phyloP scores from a whole-genome alignment of 2,113 vertebrate genomes.

The Stegostoma tigrinum region DNA sequence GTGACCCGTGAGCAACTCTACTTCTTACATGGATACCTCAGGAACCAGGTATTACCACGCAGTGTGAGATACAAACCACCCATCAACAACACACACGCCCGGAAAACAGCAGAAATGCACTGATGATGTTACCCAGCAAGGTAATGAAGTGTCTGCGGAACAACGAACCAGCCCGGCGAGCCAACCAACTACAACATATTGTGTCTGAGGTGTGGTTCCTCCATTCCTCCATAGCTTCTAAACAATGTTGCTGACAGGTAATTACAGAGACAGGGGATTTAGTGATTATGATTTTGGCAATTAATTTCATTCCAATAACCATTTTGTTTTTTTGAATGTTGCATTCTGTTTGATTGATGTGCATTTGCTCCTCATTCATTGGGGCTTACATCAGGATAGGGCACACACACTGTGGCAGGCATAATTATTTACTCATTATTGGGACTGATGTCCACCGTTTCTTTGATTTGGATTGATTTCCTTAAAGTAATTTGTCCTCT shows the following conservation, averaged over 20 bases:
- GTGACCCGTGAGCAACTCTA: too few relatives aligned
- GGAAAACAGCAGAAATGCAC: too few relatives aligned
- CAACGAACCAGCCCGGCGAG: too few relatives aligned
- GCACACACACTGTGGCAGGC: not conserved
- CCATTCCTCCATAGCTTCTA: not conserved
- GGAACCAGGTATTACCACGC: too few relatives aligned
- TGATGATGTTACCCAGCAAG: too few relatives aligned
- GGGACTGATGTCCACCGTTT: too few relatives aligned
- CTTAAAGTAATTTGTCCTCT: not conserved
- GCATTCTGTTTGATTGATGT: not conserved
- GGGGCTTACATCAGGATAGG: not conserved
- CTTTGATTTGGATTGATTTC: not conserved
- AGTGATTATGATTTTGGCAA: not conserved
- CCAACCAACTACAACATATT: too few relatives aligned
- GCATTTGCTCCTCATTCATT: not conserved
- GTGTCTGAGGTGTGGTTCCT: not conserved
- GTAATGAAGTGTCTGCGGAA: too few relatives aligned
- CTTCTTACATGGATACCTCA: too few relatives aligned
- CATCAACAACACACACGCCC: too few relatives aligned
- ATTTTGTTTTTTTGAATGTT: not conserved
- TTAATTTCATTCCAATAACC: not conserved
- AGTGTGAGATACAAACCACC: too few relatives aligned
- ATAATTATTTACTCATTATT: too few relatives aligned
- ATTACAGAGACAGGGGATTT: not conserved
- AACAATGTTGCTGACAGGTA: not conserved